These are phyloP conservation scores for Cyanoramphus novaezelandiae DNA, from an alignment of 2,113 vertebrate genomes.

Conservation along the genomic window DNA sequence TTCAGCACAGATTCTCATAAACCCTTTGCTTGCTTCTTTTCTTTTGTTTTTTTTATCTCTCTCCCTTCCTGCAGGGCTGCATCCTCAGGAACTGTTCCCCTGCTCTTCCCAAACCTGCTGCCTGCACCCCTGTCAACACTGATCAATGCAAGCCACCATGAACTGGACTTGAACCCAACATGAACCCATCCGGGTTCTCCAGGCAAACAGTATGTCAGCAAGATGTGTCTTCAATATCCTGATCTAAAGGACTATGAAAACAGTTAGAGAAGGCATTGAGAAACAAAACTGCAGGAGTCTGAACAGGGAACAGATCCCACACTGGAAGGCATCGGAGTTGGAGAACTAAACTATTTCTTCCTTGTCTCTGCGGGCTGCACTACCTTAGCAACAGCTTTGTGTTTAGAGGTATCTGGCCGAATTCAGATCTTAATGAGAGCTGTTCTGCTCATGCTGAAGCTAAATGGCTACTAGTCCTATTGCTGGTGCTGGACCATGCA, in stretches of 20 bases:
- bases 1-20: not conserved
- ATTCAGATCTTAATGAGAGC: not conserved
- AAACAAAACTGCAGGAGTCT: not conserved
- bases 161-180: not conserved
- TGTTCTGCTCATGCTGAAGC: not conserved
- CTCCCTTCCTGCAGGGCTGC: not conserved
- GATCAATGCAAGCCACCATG: not conserved
- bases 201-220: not conserved
- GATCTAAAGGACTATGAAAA: not conserved
- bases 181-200: not conserved
- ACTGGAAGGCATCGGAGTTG: fast-evolving
- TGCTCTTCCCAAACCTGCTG: conserved; percentile 14
- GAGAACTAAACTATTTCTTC: not conserved
- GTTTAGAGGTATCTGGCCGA: not conserved
- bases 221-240: not conserved
- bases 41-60: not conserved
- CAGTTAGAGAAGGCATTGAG: not conserved
- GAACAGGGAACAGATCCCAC: not conserved
- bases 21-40: not conserved
- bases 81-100: not conserved
- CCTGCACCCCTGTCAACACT: conserved; percentile 5
- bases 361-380: not conserved
- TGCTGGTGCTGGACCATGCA: not conserved
- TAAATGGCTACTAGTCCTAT: fast-evolving
- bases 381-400: not conserved